phyloP scores from a whole-genome alignment of 2,888 invertebrate species.

The Candidula unifasciata region DNA sequence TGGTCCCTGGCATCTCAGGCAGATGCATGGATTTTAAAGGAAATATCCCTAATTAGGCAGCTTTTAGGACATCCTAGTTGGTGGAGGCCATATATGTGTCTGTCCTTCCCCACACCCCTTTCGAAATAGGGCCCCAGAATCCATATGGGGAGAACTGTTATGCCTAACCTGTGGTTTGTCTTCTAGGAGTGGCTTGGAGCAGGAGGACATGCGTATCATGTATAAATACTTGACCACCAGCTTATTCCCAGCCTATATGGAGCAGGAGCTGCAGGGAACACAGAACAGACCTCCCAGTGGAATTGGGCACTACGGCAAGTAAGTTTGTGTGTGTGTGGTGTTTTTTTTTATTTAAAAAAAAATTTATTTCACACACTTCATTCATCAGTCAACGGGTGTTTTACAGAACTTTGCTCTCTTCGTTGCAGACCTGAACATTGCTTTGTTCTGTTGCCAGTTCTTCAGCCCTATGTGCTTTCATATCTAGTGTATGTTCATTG shows the following conservation, averaged over 20 bases:
- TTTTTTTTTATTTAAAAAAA: not conserved
- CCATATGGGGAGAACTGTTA: not conserved
- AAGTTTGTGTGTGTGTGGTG: conserved; percentile 22
- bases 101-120: not conserved
- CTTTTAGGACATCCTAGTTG: too few relatives aligned
- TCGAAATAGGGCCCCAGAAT: too few relatives aligned
- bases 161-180: not conserved
- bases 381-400: too few relatives aligned
- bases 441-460: too few relatives aligned
- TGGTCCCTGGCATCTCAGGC: too few relatives aligned
- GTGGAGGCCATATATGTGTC: not conserved
- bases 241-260: conserved; percentile 84
- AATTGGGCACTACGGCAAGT: conserved; percentile 56
- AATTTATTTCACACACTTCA: too few relatives aligned
- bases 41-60: too few relatives aligned
- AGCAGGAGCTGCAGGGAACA: conserved; percentile 79
- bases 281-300: conserved; percentile 41
- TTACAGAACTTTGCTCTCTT: too few relatives aligned
- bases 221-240: conserved; percentile 88
- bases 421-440: too few relatives aligned
- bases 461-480: too few relatives aligned
- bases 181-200: conserved; percentile 90
- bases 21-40: too few relatives aligned
- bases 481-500: too few relatives aligned
- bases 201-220: conserved; percentile 89